These are phyloP conservation scores for Holothuria scabra DNA, from an alignment of 53 echinoderm and acorn worm species.

Conservation along the genomic window DNA sequence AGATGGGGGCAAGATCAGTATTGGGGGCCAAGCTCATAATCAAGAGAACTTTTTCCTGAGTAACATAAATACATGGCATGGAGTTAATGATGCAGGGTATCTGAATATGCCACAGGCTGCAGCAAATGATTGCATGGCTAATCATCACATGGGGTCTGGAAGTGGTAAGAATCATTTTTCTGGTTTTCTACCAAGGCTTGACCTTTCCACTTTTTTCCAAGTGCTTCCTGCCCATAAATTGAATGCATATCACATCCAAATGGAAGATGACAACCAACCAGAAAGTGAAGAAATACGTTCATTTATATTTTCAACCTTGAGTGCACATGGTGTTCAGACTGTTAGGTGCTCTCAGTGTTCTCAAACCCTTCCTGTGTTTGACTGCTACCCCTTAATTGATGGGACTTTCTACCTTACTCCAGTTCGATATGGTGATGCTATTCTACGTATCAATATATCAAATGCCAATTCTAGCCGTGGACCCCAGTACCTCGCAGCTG, in stretches of 20 bases:
- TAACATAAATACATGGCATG: constrained; percentile 44
- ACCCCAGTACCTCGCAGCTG: constrained; percentile 89
- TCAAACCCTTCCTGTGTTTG: constrained; percentile 87
- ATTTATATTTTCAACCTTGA: constrained; percentile 87
- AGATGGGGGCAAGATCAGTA: not conserved
- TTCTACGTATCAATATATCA: constrained; percentile 76
- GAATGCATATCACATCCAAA: constrained; percentile 98
- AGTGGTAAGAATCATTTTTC: constrained; percentile 51
- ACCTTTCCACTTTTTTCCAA: constrained; percentile 90
- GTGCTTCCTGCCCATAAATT: constrained; percentile 92
- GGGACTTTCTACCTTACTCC: constrained; percentile 98
- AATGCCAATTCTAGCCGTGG: constrained; percentile 48
- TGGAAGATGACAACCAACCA: constrained; percentile 90
- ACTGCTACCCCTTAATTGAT: constrained; percentile 95
- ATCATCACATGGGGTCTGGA: constrained; percentile 33
- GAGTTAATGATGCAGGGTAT: constrained; percentile 39
- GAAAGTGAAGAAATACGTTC: constrained; percentile 93
- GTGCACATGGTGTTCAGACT: constrained; percentile 71
- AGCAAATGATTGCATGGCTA: constrained; percentile 18
- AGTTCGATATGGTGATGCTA: constrained; percentile 84
- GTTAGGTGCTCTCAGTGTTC: constrained; percentile 88
- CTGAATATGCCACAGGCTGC: constrained; percentile 30
- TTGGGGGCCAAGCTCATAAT: not conserved
- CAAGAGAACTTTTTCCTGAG: constrained; percentile 40
- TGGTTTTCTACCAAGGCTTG: constrained; percentile 89